These are phyloP conservation scores for Novumbra hubbsi DNA, from an alignment of 2,797 vertebrate genomes.

Conservation along the genomic window DNA sequence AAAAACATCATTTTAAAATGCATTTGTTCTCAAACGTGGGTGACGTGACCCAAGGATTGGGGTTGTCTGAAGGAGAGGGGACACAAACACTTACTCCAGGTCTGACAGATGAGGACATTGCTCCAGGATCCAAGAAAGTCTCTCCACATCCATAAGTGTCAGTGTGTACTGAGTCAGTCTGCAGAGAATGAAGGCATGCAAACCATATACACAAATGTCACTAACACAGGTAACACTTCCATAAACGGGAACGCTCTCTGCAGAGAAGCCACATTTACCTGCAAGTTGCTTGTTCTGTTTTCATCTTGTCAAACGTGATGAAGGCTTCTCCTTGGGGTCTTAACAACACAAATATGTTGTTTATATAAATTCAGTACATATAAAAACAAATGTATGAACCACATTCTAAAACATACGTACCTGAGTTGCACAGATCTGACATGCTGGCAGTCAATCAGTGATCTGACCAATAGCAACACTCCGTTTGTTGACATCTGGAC, in stretches of 20 bases:
- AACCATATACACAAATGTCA: background rate
- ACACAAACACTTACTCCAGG: constrained; percentile 75
- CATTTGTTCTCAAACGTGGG: background rate
- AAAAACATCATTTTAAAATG: background rate
- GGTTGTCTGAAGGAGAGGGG: background rate
- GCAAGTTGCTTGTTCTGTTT: constrained; percentile 56
- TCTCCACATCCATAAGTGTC: constrained; percentile 49
- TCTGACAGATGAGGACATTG: constrained; percentile 63
- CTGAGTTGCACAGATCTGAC: constrained; percentile 75
- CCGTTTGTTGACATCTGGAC: constrained; percentile 55
- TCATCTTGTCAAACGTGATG: constrained; percentile 52
- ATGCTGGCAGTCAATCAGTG: constrained; percentile 66
- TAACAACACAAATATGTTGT: constrained; percentile 7
- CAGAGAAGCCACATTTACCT: constrained; percentile 52
- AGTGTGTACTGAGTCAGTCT: constrained; percentile 77
- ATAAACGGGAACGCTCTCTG: background rate
- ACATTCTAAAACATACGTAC: constrained; percentile 52
- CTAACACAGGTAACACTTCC: background rate
- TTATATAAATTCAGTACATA: background rate
- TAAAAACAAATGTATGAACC: background rate
- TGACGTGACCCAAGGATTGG: background rate
- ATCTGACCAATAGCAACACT: constrained; percentile 62
- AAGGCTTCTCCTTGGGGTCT: constrained; percentile 62
- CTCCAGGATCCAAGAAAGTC: constrained; percentile 70
- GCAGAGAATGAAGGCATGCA: background rate